Evolutionary conservation across 1,140 invertebrate species (phyloP).

Genomic region (Cyclina sinensis): DNA sequence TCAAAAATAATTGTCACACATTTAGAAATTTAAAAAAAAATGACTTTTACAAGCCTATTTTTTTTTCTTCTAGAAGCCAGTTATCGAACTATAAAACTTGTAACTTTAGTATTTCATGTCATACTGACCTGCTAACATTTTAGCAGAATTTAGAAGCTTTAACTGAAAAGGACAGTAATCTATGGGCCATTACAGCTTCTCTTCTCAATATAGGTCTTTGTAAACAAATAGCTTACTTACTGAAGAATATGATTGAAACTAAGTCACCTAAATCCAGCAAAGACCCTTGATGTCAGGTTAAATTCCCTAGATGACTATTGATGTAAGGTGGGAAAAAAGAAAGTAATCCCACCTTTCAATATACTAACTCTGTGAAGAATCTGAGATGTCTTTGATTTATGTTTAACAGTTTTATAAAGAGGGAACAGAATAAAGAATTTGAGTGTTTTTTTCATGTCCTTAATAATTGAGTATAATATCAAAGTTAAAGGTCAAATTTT

Average conservation of each 20-base stretch:
- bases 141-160: background rate
- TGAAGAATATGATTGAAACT: constrained; percentile 26
- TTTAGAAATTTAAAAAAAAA: too few relatives aligned
- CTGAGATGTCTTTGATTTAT: background rate
- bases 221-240: constrained; percentile 35
- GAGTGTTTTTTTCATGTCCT: too few relatives aligned
- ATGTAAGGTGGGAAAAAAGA: constrained; percentile 1
- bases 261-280: constrained; percentile 4
- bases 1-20: too few relatives aligned
- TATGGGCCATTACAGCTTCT: background rate
- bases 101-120: too few relatives aligned
- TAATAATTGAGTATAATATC: too few relatives aligned
- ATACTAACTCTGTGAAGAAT: constrained; percentile 5
- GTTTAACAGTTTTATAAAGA: too few relatives aligned
- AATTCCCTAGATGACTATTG: constrained; percentile 11
- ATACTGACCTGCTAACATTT: too few relatives aligned
- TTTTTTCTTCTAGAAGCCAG: too few relatives aligned
- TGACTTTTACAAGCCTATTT: too few relatives aligned
- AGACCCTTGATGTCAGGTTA: constrained; percentile 27
- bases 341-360: background rate
- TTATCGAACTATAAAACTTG: too few relatives aligned
- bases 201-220: background rate
- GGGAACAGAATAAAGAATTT: too few relatives aligned
- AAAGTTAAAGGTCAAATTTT: too few relatives aligned
- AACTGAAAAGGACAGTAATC: background rate